Evolutionary conservation across 2,113 vertebrate genomes (phyloP).

Genomic region (Lophochroa leadbeateri): DNA sequence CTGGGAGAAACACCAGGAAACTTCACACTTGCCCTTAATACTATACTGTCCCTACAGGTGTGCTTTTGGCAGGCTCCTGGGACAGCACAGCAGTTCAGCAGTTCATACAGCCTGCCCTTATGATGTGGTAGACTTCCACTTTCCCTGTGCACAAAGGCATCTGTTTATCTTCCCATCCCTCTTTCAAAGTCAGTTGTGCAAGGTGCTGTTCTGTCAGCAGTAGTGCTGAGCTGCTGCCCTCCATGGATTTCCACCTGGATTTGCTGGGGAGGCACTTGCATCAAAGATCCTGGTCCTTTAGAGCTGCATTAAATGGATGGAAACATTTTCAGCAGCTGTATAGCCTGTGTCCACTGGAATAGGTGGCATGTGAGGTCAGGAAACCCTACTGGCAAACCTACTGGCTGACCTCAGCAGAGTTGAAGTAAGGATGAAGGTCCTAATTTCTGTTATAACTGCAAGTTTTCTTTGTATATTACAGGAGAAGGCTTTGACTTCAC

Average conservation of each 20-base stretch:
- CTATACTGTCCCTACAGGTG: neutral
- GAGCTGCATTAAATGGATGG: neutral
- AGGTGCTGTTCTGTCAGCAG: neutral
- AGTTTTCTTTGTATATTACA: conserved; percentile 26
- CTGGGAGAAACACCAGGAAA: neutral
- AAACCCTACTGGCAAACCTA: neutral
- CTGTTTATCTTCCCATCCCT: neutral
- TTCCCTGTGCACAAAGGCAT: neutral
- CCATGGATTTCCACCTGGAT: neutral
- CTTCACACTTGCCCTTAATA: neutral
- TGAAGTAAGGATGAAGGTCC: neutral
- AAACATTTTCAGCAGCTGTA: neutral
- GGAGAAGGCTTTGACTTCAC: conserved; percentile 60
- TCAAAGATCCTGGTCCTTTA: neutral
- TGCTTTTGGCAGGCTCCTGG: neutral
- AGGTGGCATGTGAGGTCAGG: neutral
- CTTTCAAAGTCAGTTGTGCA: neutral
- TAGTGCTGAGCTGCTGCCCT: neutral
- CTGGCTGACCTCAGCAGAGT: neutral
- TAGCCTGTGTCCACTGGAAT: neutral
- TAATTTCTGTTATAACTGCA: neutral
- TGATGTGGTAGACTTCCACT: neutral
- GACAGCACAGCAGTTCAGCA: neutral
- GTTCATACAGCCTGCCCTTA: neutral
- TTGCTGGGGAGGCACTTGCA: neutral